Percentiles rank a stretch among this genome's conserved stretches.
Evolutionary conservation across 2,888 invertebrate genomes (phyloP).

Genomic region (Tenthredo notha): DNA sequence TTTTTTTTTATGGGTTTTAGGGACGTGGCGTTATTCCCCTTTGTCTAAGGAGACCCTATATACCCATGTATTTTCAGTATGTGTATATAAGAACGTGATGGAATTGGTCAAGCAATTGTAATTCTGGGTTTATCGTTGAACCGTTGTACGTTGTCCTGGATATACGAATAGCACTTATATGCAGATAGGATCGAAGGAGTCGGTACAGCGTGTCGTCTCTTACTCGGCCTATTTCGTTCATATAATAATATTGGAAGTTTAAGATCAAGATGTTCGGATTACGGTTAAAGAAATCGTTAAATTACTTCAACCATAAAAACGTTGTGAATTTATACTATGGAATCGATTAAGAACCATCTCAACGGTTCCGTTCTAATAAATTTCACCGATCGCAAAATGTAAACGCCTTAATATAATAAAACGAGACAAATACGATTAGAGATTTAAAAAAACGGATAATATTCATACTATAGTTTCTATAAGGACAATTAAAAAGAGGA

Average conservation of each 20-base stretch:
- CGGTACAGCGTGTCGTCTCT: background rate
- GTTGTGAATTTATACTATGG: background rate
- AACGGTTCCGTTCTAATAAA: slow-evolving; percentile 19
- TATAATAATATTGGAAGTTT: background rate
- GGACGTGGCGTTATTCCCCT: background rate
- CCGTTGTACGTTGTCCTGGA: background rate
- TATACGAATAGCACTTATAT: slow-evolving; percentile 8
- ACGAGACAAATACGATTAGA: background rate
- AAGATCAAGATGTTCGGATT: background rate
- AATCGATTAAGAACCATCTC: background rate
- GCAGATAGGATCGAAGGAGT: background rate
- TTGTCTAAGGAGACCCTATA: background rate
- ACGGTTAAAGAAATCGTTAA: slow-evolving; percentile 19
- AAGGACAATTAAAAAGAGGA: too few relatives aligned
- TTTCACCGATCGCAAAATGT: background rate
- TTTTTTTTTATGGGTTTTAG: too few relatives aligned
- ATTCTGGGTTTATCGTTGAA: slow-evolving; percentile 6
- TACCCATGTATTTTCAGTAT: background rate
- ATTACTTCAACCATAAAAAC: background rate
- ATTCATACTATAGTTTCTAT: too few relatives aligned
- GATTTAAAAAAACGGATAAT: background rate
- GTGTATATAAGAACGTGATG: background rate
- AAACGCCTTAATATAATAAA: too few relatives aligned
- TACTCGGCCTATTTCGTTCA: background rate
- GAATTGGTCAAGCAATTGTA: background rate